Conservation (phyloP, 2,888 invertebrate species). For the Monoplex corrugatus region DNA sequence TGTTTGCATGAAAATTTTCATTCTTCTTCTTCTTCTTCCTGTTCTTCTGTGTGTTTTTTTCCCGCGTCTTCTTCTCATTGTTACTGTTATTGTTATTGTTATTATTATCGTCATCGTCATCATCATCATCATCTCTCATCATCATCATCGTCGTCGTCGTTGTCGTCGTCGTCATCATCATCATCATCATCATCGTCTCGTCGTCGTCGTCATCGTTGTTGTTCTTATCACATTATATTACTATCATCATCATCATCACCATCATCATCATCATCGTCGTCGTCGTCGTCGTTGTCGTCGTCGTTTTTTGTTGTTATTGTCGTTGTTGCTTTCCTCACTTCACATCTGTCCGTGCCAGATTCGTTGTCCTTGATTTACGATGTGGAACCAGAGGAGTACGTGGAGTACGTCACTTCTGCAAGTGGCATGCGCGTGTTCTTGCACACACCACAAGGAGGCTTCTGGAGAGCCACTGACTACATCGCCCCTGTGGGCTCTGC, state of each 20-base stretch:
- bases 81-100: too few species aligned
- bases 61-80: too few species aligned
- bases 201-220: neutral
- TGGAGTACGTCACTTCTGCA: conserved; percentile 26
- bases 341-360: neutral
- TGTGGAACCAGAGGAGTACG: conserved; percentile 29
- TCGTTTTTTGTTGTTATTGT: neutral
- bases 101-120: too few species aligned
- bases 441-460: neutral
- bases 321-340: neutral
- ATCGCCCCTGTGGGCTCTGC: conserved; percentile 23
- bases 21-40: too few species aligned
- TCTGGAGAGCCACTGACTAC: conserved; percentile 1
- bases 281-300: too few species aligned
- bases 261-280: neutral
- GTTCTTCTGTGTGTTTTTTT: too few species aligned
- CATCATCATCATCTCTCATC: neutral
- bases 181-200: too few species aligned
- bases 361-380: conserved; percentile 26
- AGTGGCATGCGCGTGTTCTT: conserved; percentile 35
- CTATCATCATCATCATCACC: neutral
- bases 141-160: neutral
- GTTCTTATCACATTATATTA: neutral
- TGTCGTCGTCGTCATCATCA: too few species aligned
- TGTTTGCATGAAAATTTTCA: too few species aligned